A percentile compares a stretch with the other conserved stretches of the same genome.
phyloP scores from a whole-genome alignment of 2,113 vertebrate species.

The Toxotes jaculatrix region DNA sequence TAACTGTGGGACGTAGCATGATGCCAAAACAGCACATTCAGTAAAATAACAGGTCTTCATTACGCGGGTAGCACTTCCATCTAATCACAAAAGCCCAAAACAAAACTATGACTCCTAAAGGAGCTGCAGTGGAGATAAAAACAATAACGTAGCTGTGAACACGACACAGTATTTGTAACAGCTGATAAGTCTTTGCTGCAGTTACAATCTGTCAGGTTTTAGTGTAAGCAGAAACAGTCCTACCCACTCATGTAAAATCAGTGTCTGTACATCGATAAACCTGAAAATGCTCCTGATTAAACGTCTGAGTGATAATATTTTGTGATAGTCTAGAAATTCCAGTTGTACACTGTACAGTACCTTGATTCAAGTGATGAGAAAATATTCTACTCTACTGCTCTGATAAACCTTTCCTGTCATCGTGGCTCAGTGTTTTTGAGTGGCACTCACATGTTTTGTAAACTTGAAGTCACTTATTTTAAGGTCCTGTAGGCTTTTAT shows the following conservation, averaged over 20 bases:
- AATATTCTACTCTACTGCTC: background rate
- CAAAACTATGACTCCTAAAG: slow-evolving; percentile 10
- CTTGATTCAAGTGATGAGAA: slow-evolving; percentile 5
- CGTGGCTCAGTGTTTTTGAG: background rate
- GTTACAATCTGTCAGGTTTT: slow-evolving; percentile 42
- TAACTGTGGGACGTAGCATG: background rate
- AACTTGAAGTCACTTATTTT: background rate
- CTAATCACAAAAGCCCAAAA: slow-evolving; percentile 57
- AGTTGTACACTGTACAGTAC: background rate
- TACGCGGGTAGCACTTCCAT: background rate
- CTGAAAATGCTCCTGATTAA: slow-evolving; percentile 41
- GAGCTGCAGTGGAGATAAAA: slow-evolving; percentile 28
- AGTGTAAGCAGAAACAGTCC: slow-evolving; percentile 53
- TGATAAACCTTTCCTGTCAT: background rate
- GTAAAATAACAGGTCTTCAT: background rate
- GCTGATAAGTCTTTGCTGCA: slow-evolving; percentile 33
- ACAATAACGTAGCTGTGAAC: slow-evolving; percentile 10
- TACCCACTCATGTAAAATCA: slow-evolving; percentile 24
- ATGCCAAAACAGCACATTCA: background rate
- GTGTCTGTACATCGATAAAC: slow-evolving; percentile 42
- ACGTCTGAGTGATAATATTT: slow-evolving; percentile 18
- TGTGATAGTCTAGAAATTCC: slow-evolving; percentile 14
- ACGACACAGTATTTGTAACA: slow-evolving; percentile 12
- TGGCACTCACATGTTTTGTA: background rate
- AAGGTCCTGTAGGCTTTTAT: background rate